A percentile compares a stretch with the other conserved stretches of the same genome.
Conservation (phyloP, 2,113 vertebrate species). For the Suncus etruscus region DNA sequence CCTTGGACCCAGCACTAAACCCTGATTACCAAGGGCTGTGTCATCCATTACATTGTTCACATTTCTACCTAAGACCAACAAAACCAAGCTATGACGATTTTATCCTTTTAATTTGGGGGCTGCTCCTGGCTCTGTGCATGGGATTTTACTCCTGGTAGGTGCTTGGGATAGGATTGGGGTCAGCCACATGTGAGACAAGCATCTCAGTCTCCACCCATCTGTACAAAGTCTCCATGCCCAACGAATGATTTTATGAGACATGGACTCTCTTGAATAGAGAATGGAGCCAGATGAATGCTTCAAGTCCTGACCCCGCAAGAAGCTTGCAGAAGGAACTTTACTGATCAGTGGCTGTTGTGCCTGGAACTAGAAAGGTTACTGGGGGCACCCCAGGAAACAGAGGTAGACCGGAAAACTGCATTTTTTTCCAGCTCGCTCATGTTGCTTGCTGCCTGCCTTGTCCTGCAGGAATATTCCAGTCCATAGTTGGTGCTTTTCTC, state of each 20-base stretch:
- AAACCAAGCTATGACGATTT: constrained; percentile 21
- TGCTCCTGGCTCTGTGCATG: no score
- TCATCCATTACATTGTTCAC: constrained; percentile 44
- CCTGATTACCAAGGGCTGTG: constrained; percentile 43
- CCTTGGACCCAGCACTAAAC: constrained; percentile 5
- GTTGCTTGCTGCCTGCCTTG: not conserved
- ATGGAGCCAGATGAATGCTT: constrained; percentile 6
- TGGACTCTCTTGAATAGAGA: constrained; percentile 6
- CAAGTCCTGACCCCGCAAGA: constrained; percentile 24
- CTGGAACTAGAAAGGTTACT: not conserved
- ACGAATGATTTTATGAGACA: no score
- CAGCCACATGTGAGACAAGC: no score
- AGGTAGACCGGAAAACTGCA: not conserved
- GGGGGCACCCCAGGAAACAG: not conserved
- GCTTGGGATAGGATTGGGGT: no score
- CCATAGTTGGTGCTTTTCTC: constrained; percentile 12
- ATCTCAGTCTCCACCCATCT: no score
- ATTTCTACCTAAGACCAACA: constrained; percentile 59
- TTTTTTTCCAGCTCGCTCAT: not conserved
- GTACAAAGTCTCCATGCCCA: no score
- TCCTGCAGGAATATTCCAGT: not conserved
- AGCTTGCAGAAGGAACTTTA: constrained; percentile 41
- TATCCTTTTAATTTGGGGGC: no score
- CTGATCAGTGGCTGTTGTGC: not conserved
- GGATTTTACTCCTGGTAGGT: no score